Evolutionary conservation across 2,113 vertebrate species (phyloP).

Genomic region (Halcyon senegalensis): DNA sequence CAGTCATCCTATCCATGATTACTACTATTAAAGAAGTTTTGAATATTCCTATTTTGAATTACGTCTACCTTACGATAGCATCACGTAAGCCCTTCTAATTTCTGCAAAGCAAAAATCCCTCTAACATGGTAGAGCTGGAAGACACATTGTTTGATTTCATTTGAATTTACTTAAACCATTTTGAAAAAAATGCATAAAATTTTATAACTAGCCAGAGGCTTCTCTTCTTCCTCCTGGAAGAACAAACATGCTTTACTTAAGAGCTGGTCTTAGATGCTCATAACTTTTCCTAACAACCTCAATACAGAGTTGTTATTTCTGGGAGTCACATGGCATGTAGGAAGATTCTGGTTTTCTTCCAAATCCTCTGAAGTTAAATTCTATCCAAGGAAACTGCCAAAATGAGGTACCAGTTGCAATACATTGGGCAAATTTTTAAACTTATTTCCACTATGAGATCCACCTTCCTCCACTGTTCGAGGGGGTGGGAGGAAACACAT

Average conservation of each 20-base stretch:
- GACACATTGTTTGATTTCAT: background rate
- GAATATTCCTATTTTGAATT: background rate
- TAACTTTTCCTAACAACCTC: constrained; percentile 39
- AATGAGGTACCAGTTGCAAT: constrained; percentile 22
- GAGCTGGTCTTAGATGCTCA: constrained; percentile 8
- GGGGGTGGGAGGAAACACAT: background rate
- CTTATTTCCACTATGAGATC: constrained; percentile 18
- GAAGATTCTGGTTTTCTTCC: constrained; percentile 57
- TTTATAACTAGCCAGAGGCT: background rate
- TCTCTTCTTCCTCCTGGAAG: background rate
- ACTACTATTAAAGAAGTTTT: background rate
- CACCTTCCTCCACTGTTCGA: background rate
- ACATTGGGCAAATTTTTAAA: background rate
- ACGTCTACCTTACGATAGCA: background rate
- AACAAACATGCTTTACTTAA: constrained; percentile 16
- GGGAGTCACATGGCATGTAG: constrained; percentile 55
- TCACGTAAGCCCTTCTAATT: accelerated
- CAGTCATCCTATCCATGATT: background rate
- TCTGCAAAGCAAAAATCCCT: background rate
- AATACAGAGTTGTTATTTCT: constrained; percentile 54
- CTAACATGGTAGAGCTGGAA: background rate
- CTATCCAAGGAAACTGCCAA: constrained; percentile 32
- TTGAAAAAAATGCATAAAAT: background rate
- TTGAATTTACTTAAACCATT: background rate
- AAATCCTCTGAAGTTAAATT: constrained; percentile 49